Conservation (phyloP, 64 coral and sea anemone species). For the Anthopleura sola region DNA sequence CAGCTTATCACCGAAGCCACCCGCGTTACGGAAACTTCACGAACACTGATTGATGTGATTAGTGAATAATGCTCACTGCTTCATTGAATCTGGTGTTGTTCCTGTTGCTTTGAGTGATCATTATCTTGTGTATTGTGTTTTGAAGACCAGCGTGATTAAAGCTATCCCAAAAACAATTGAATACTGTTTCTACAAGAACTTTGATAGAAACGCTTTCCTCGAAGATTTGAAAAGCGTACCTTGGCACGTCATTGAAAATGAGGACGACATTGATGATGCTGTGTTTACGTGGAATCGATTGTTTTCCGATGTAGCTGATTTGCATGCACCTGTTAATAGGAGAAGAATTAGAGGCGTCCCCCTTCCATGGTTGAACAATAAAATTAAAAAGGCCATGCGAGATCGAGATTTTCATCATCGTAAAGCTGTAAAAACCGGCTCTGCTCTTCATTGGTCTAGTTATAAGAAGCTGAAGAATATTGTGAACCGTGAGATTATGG, state of each 20-base stretch:
- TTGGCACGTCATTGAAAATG: constrained; percentile 35
- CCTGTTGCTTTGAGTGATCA: constrained; percentile 27
- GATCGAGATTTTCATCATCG: constrained; percentile 36
- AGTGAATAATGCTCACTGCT: constrained; percentile 17
- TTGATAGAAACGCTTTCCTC: constrained; percentile 23
- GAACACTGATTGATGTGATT: constrained; percentile 19
- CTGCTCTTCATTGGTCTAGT: constrained; percentile 12
- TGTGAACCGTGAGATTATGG: constrained; percentile 29
- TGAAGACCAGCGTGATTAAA: constrained; percentile 35
- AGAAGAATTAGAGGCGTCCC: neutral
- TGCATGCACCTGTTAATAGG: constrained; percentile 23
- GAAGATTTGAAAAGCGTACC: constrained; percentile 19
- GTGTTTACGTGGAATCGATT: constrained; percentile 26
- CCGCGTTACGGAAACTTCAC: constrained; percentile 39
- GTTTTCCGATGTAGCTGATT: constrained; percentile 27
- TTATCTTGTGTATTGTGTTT: constrained; percentile 36
- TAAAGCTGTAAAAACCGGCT: constrained; percentile 42
- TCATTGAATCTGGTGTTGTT: constrained; percentile 35
- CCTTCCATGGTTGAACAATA: constrained; percentile 21
- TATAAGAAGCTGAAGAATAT: constrained; percentile 41
- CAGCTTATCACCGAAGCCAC: constrained; percentile 33
- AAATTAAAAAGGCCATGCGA: constrained; percentile 19
- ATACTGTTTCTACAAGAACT: constrained; percentile 49
- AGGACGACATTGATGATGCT: constrained; percentile 47
- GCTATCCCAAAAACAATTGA: constrained; percentile 8